Evolutionary conservation across 2,888 invertebrate genomes (phyloP).

Genomic region (Mayetiola destructor): DNA sequence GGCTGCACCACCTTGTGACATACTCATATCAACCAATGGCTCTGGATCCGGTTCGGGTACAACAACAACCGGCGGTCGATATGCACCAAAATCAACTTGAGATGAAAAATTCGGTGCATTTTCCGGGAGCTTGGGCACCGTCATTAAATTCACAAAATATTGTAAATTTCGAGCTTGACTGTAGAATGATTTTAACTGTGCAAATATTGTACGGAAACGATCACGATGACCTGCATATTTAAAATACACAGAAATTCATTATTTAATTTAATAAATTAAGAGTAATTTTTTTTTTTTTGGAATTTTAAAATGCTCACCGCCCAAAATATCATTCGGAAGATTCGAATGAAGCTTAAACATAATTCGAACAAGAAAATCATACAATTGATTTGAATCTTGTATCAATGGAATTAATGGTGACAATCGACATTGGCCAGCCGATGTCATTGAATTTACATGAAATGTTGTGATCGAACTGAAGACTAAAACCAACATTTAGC

Average conservation of each 20-base stretch:
- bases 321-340: conserved; percentile 76
- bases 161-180: conserved; percentile 84
- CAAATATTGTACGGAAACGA: conserved; percentile 81
- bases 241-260: not conserved
- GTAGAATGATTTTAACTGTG: conserved; percentile 80
- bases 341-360: conserved; percentile 87
- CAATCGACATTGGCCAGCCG: conserved; percentile 88
- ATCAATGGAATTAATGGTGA: conserved; percentile 91
- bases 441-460: conserved; percentile 92
- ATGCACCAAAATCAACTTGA: conserved; percentile 77
- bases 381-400: conserved; percentile 89
- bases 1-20: conserved; percentile 1
- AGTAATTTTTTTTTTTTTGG: not conserved
- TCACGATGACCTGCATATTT: conserved; percentile 53
- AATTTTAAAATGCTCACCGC: conserved; percentile 38
- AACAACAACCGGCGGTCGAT: conserved; percentile 85
- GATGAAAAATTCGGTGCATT: conserved; percentile 90
- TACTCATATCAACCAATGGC: conserved; percentile 28
- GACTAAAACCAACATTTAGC: conserved; percentile 51
- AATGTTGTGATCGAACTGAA: conserved; percentile 88
- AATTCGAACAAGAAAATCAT: conserved; percentile 92
- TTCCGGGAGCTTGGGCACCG: conserved; percentile 82
- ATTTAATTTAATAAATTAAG: not conserved
- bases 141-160: conserved; percentile 92
- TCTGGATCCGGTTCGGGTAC: conserved; percentile 45